A percentile compares a stretch with the other conserved stretches of the same genome.
phyloP scores from a whole-genome alignment of 2,797 vertebrate genomes.

The Sebastes wilsoni region DNA sequence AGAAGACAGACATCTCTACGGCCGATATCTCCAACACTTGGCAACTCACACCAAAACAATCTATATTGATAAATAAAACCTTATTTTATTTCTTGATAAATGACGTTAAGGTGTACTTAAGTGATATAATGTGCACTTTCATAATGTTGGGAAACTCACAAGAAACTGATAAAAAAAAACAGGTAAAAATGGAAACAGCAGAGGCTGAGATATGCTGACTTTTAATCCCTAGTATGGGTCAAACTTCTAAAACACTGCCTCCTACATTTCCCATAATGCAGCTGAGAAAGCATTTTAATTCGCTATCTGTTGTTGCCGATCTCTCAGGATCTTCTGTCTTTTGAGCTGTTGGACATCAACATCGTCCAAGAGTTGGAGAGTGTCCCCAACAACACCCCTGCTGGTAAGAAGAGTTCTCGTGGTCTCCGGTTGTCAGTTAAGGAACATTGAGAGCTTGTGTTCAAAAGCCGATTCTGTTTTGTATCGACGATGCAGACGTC shows the following conservation, averaged over 20 bases:
- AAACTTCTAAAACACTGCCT: background rate
- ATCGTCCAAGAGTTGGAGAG: constrained; percentile 96
- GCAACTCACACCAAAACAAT: too few species aligned
- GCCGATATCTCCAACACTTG: too few species aligned
- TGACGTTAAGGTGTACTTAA: background rate
- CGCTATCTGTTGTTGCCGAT: background rate
- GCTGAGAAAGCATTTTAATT: background rate
- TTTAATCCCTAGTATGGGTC: background rate
- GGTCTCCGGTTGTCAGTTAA: background rate
- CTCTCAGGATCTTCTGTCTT: constrained; percentile 92
- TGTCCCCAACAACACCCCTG: constrained; percentile 92
- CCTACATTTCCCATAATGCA: background rate
- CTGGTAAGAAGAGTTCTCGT: constrained; percentile 82
- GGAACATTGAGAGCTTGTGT: background rate
- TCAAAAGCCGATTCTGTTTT: background rate
- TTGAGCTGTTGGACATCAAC: constrained; percentile 96
- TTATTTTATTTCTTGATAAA: too few species aligned
- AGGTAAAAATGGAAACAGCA: background rate
- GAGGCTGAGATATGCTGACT: background rate
- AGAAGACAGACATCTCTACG: too few species aligned
- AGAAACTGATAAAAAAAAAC: background rate
- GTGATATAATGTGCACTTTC: background rate
- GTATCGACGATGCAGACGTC: background rate
- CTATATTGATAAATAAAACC: too few species aligned
- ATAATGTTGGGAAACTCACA: too few species aligned